Percentiles rank a stretch among this genome's conserved stretches.
Conservation (phyloP, 2,888 invertebrate species). For the Agrenia bidenticulata region DNA sequence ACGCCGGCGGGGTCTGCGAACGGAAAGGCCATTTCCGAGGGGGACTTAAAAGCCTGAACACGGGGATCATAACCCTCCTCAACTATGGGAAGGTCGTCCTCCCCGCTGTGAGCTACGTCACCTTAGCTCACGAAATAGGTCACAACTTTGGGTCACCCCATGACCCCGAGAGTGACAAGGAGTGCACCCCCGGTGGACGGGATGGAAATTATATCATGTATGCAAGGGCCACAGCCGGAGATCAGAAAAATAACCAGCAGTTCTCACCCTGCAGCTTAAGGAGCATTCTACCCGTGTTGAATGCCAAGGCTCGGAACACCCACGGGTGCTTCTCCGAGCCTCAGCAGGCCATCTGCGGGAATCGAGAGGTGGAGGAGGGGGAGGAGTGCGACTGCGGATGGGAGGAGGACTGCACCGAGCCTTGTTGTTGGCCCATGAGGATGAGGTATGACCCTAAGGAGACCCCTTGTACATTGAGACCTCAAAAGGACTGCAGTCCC, state of each 20-base stretch:
- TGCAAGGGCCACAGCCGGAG: slow-evolving; percentile 96
- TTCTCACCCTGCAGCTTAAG: slow-evolving; percentile 93
- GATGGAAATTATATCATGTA: slow-evolving; percentile 99
- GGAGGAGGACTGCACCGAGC: slow-evolving; percentile 92
- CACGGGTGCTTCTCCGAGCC: slow-evolving; percentile 94
- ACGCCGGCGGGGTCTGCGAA: slow-evolving; percentile 97
- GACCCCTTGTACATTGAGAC: slow-evolving; percentile 66
- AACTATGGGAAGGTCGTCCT: slow-evolving; percentile 98
- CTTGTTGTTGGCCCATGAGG: slow-evolving; percentile 69
- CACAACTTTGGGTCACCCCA: slow-evolving; percentile 99
- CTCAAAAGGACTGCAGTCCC: slow-evolving; percentile 74
- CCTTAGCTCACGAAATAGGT: slow-evolving; percentile 97
- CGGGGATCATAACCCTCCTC: slow-evolving; percentile 93
- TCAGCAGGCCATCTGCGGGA: slow-evolving; percentile 93
- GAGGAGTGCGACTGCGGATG: slow-evolving; percentile 99
- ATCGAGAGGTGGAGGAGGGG: slow-evolving; percentile 91
- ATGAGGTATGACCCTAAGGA: slow-evolving; percentile 65
- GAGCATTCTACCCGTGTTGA: slow-evolving; percentile 87
- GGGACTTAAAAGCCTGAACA: slow-evolving; percentile 90
- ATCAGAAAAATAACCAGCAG: slow-evolving; percentile 95
- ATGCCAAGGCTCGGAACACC: slow-evolving; percentile 82
- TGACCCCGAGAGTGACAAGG: slow-evolving; percentile 74
- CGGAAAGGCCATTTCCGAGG: slow-evolving; percentile 95
- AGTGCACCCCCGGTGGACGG: slow-evolving; percentile 90
- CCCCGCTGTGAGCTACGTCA: slow-evolving; percentile 96